phyloP scores from a whole-genome alignment of 2,888 invertebrate species.

The Apocheima hispidaria region DNA sequence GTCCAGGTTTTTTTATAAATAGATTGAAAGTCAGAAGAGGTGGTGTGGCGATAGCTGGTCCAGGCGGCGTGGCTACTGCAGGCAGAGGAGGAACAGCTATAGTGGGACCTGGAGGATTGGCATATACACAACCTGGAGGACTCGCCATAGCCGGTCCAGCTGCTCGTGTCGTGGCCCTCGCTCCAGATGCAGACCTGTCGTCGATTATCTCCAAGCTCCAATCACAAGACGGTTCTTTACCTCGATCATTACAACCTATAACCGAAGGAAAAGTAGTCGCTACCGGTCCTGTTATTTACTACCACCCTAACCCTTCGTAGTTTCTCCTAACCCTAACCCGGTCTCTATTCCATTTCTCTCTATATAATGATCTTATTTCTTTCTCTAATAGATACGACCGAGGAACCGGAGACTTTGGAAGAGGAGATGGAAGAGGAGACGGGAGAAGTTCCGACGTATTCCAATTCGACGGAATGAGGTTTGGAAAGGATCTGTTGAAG shows the following conservation, averaged over 20 bases:
- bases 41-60: constrained; percentile 93
- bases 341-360: constrained; percentile 37
- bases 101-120: constrained; percentile 92
- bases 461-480: constrained; percentile 66
- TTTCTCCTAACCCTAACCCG: constrained; percentile 54
- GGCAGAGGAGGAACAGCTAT: constrained; percentile 93
- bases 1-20: constrained; percentile 89
- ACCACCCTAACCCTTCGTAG: constrained; percentile 76
- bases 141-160: constrained; percentile 92
- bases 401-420: constrained; percentile 53
- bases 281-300: constrained; percentile 91
- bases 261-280: constrained; percentile 90
- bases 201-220: constrained; percentile 80
- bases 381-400: constrained; percentile 74
- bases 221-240: constrained; percentile 69
- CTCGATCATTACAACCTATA: constrained; percentile 78
- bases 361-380: constrained; percentile 57
- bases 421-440: constrained; percentile 49
- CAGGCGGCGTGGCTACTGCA: constrained; percentile 93
- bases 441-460: constrained; percentile 59
- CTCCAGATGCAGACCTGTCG: constrained; percentile 87
- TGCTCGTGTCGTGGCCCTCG: constrained; percentile 89
- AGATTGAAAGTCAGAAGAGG: constrained; percentile 90
- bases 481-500: constrained; percentile 57
- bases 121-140: constrained; percentile 91